phyloP scores from a whole-genome alignment of 35 echinoderm and acorn worm species.

The Nesometra sesokonis region DNA sequence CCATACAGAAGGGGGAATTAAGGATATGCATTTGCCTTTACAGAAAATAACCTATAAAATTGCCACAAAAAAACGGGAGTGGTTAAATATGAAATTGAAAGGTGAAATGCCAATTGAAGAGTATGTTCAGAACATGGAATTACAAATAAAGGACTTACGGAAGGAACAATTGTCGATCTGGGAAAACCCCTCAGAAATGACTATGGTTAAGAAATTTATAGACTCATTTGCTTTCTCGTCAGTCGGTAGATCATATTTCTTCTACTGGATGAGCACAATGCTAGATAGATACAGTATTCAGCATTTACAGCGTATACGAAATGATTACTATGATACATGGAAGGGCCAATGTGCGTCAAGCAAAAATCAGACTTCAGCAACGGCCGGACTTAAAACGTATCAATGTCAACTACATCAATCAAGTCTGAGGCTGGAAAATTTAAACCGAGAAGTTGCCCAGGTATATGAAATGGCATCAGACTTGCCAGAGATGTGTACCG shows the following conservation, averaged over 20 bases:
- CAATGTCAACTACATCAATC: not conserved
- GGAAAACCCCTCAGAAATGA: too few species aligned
- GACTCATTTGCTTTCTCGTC: not conserved
- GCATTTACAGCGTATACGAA: not conserved
- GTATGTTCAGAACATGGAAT: not conserved
- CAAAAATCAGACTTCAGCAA: not conserved
- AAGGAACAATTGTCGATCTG: not conserved
- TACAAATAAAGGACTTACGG: not conserved
- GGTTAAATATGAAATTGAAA: not conserved
- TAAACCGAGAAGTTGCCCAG: slow-evolving; percentile 16
- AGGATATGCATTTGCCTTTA: not conserved
- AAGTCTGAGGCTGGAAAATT: slow-evolving; percentile 11
- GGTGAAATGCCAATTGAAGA: not conserved
- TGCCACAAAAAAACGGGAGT: not conserved
- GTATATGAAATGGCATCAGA: slow-evolving; percentile 5
- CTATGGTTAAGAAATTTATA: too few species aligned
- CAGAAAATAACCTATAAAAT: not conserved
- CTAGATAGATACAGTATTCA: not conserved
- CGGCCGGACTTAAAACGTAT: not conserved
- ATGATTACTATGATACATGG: not conserved
- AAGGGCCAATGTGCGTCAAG: not conserved
- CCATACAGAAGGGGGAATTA: not conserved
- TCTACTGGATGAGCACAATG: not conserved
- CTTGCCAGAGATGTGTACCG: not conserved
- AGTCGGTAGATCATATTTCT: not conserved